A percentile compares a stretch with the other conserved stretches of the same genome.
Conservation (phyloP, 1,140 invertebrate species). For the Monomorium pharaonis region DNA sequence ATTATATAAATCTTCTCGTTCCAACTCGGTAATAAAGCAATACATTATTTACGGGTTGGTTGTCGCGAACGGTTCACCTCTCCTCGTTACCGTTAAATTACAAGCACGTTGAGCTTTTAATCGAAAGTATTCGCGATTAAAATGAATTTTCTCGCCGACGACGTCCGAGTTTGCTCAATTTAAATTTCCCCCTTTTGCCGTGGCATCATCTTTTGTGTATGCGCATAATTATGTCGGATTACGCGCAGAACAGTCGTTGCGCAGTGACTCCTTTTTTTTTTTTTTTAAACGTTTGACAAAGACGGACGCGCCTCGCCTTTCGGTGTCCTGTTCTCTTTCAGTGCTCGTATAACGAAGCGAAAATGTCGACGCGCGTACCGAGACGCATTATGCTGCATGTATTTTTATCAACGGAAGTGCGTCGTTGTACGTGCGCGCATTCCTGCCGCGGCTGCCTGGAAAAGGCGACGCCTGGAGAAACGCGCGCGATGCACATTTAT, state of each 20-base stretch:
- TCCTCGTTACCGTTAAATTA: neutral
- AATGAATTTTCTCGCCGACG: neutral
- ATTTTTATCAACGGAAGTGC: slow-evolving; percentile 85
- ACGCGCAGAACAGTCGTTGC: slow-evolving; percentile 28
- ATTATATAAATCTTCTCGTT: neutral
- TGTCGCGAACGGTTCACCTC: neutral
- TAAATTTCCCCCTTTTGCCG: neutral
- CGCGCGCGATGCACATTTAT: slow-evolving; percentile 51
- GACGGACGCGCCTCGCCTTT: slow-evolving; percentile 18
- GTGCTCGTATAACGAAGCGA: slow-evolving; percentile 58
- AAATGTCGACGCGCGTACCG: slow-evolving; percentile 76
- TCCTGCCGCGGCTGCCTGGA: slow-evolving; percentile 72
- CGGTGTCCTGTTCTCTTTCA: slow-evolving; percentile 33
- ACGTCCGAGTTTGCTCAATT: neutral
- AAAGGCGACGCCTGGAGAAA: slow-evolving; percentile 60
- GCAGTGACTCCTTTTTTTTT: neutral
- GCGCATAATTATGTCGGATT: slow-evolving; percentile 49
- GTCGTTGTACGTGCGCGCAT: slow-evolving; percentile 82
- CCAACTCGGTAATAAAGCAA: neutral
- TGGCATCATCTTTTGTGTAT: slow-evolving; percentile 23
- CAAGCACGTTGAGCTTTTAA: neutral
- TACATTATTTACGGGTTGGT: neutral
- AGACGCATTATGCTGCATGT: slow-evolving; percentile 79
- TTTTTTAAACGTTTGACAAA: neutral
- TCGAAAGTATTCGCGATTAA: neutral